These are phyloP conservation scores for Blastobasis lacticolella DNA, from an alignment of 2,888 invertebrate genomes.

Conservation along the genomic window DNA sequence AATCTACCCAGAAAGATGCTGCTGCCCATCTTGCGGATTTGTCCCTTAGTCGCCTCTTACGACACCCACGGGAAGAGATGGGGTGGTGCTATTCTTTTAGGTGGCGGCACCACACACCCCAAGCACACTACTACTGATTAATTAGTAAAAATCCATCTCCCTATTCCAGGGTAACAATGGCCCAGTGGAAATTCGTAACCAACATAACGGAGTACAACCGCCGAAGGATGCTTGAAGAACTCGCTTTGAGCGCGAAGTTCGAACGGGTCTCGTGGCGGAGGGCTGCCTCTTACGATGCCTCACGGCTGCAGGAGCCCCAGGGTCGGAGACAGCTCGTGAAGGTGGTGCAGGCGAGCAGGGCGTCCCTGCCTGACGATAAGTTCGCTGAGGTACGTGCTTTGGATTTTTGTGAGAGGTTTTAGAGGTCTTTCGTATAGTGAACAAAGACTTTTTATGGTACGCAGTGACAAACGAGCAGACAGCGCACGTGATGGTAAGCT, in stretches of 20 bases:
- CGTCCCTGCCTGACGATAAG: constrained; percentile 83
- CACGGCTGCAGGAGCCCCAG: constrained; percentile 78
- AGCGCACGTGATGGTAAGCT: too few relatives aligned
- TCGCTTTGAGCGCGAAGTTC: constrained; percentile 81
- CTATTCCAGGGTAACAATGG: constrained; percentile 73
- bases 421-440: too few relatives aligned
- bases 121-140: background rate
- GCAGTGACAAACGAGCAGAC: too few relatives aligned
- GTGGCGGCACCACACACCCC: too few relatives aligned
- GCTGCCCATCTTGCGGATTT: too few relatives aligned
- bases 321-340: constrained; percentile 76
- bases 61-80: too few relatives aligned
- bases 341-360: constrained; percentile 80
- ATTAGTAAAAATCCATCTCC: background rate
- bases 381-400: constrained; percentile 76
- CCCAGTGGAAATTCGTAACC: constrained; percentile 85
- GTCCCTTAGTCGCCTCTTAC: too few relatives aligned
- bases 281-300: constrained; percentile 80
- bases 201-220: constrained; percentile 83
- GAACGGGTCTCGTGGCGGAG: constrained; percentile 83
- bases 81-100: too few relatives aligned
- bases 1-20: too few relatives aligned
- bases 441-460: too few relatives aligned
- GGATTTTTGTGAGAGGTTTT: too few relatives aligned
- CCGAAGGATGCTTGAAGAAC: constrained; percentile 80